Evolutionary conservation across 2,113 vertebrate genomes (phyloP), one percentile per base, ranked within the genome.

Genomic region (Chlamydotis undulata): DNA sequence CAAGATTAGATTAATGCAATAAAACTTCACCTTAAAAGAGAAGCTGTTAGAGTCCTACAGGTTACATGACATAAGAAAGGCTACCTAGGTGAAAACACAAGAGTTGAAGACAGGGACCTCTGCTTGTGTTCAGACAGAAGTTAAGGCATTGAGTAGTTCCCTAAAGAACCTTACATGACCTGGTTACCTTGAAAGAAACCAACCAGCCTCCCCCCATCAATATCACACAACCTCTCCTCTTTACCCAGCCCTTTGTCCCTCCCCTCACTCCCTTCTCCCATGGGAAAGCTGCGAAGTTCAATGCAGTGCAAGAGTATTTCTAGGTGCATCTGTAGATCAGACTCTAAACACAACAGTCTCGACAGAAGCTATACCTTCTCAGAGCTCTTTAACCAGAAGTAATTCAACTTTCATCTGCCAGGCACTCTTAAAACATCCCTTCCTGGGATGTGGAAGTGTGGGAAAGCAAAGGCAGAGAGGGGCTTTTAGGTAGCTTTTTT

Each of bases 1-100:
- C 19, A 28, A 92, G 92, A 96, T 96, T 87, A 97, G 90, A 97
- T 92, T 87, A 96, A 82, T 47, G 94, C 80, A 95, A 73, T 96
- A 94, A 92, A 95, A 87, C 69, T 75, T 82, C 55, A 82, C 61
- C 74, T 69, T 87, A 79, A 79, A 92, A 94, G 55, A 82, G 39
- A 43, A 91, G 37, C 65, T 87, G 24, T 9, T 71, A 45, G 63
- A 93, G 33, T 19, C 57, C 39, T 55, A 47, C 71, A 65, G 33
- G 43, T 87, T 75, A 75, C 18, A 7, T 5, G 50, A 80, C 14
- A 74, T 14, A 71, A 70, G 57, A 87, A 89, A 28, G 45, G 31
- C 41, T 80, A 74, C 33, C 63, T 80, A n/a, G 61, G 59, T 57
- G 31, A 82, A 91, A 78, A 75, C 29, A 13, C 2, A 73, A 3